phyloP scores from a whole-genome alignment of 2,797 vertebrate species.

The Coilia nasus region DNA sequence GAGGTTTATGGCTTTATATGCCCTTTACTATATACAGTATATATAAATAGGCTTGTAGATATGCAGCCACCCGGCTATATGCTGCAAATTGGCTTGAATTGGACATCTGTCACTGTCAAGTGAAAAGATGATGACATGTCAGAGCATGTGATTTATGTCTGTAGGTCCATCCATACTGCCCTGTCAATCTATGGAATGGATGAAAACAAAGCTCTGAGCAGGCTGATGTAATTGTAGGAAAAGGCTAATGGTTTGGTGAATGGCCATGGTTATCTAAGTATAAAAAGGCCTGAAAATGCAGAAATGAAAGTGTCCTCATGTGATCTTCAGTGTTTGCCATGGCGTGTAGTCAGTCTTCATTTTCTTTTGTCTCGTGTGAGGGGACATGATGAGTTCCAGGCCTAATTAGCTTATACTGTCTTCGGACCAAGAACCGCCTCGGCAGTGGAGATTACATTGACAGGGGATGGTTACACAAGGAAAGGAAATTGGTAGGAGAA shows the following conservation, averaged over 20 bases:
- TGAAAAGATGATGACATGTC: background rate
- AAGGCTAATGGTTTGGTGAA: background rate
- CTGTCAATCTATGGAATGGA: background rate
- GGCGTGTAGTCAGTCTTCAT: conserved; percentile 12
- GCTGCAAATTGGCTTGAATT: background rate
- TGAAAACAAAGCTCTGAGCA: background rate
- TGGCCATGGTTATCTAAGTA: background rate
- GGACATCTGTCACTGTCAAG: background rate
- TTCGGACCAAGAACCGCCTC: background rate
- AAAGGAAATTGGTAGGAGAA: conserved; percentile 19
- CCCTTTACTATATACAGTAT: background rate
- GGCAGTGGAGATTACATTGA: conserved; percentile 21
- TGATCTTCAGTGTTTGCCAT: background rate
- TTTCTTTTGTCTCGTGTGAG: conserved; percentile 13
- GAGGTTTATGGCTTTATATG: background rate
- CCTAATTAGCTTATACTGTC: conserved; percentile 9
- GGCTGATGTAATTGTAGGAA: background rate
- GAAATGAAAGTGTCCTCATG: background rate
- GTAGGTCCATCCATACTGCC: background rate
- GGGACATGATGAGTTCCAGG: background rate
- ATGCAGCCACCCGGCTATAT: background rate
- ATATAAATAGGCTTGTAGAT: background rate
- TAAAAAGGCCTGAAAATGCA: background rate
- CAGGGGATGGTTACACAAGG: conserved; percentile 2
- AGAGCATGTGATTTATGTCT: background rate